Conservation (phyloP, 2,113 vertebrate genomes). For the Ranitomeya imitator region DNA sequence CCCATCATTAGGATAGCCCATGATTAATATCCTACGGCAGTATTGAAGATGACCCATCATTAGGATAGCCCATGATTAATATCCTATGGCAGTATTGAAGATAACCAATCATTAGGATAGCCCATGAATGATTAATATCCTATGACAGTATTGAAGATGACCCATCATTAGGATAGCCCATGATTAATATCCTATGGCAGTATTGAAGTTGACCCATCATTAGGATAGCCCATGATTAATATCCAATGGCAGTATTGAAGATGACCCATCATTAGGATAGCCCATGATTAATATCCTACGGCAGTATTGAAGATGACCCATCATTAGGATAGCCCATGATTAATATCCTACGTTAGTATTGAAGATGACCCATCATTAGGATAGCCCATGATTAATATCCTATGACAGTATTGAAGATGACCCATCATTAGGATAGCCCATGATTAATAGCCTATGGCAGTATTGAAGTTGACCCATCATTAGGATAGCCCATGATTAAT, state of each 20-base stretch:
- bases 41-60: constrained; percentile 25
- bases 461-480: constrained; percentile 22
- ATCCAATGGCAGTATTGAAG: background rate
- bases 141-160: constrained; percentile 9
- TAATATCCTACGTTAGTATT: constrained; percentile 4
- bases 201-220: constrained; percentile 22
- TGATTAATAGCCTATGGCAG: constrained; percentile 21
- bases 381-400: constrained; percentile 24
- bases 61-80: constrained; percentile 25
- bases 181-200: constrained; percentile 23
- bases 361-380: constrained; percentile 32
- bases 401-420: constrained; percentile 9
- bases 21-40: constrained; percentile 22
- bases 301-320: constrained; percentile 16
- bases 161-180: constrained; percentile 33
- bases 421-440: constrained; percentile 33
- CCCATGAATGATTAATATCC: constrained; percentile 15
- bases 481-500: constrained; percentile 25
- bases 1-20: constrained; percentile 33
- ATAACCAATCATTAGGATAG: constrained; percentile 35
- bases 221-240: constrained; percentile 25
- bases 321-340: constrained; percentile 33
- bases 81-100: constrained; percentile 2
- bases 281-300: constrained; percentile 25
- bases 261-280: constrained; percentile 41